Conservation (phyloP, 2,797 vertebrate genomes). For the Macrochelys suwanniensis region DNA sequence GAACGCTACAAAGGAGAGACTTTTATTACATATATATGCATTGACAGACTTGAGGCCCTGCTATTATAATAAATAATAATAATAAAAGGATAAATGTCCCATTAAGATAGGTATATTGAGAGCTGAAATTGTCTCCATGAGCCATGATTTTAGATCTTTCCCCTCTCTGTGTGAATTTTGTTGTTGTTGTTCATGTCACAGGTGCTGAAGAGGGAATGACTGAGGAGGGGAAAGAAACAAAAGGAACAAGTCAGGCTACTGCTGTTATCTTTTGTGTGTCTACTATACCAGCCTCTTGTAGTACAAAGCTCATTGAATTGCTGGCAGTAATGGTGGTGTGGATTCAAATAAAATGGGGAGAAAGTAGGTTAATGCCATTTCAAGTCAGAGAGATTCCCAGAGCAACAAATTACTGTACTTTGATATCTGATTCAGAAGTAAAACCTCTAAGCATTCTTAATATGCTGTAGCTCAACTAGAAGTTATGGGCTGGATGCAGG, state of each 20-base stretch:
- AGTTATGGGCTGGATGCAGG: constrained; percentile 21
- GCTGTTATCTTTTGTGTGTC: background rate
- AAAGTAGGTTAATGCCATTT: background rate
- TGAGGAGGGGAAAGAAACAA: background rate
- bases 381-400: background rate
- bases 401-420: background rate
- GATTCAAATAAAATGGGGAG: background rate
- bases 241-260: background rate
- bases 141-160: background rate
- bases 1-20: background rate
- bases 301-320: background rate
- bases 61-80: too few species aligned
- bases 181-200: background rate
- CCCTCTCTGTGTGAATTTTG: background rate
- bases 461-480: background rate
- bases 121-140: background rate
- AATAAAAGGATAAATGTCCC: accelerated
- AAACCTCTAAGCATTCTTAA: background rate
- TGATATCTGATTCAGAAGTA: background rate
- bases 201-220: background rate
- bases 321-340: background rate
- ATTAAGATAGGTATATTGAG: background rate
- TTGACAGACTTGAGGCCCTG: accelerated
- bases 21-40: background rate
- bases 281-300: background rate